These are phyloP conservation scores for Acleris holmiana DNA, from an alignment of 2,888 invertebrate genomes.

Conservation along the genomic window DNA sequence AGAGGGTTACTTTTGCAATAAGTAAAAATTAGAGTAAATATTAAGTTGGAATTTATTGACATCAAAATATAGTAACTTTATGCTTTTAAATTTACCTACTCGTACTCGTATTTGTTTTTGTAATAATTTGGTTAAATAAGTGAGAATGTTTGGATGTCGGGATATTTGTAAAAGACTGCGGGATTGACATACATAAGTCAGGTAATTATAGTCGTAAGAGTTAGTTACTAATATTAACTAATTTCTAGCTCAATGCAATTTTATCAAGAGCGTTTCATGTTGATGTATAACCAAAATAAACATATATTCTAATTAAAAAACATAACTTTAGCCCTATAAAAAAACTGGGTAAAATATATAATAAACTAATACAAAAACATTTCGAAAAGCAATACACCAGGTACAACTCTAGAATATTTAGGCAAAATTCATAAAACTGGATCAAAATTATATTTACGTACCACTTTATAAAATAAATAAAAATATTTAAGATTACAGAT, in stretches of 20 bases:
- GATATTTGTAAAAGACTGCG: slow-evolving; percentile 31
- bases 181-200: neutral
- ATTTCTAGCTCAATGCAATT: neutral
- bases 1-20: neutral
- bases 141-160: slow-evolving; percentile 14
- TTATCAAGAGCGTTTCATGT: neutral
- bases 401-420: slow-evolving; percentile 35
- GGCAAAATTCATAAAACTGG: slow-evolving; percentile 20
- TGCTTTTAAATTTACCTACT: no score
- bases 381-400: slow-evolving; percentile 37
- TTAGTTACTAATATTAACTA: neutral
- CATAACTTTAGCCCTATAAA: slow-evolving; percentile 7
- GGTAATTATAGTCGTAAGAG: neutral
- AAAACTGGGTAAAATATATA: slow-evolving; percentile 3
- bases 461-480: slow-evolving; percentile 10
- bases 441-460: slow-evolving; percentile 37
- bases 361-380: slow-evolving; percentile 18
- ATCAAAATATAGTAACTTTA: no score
- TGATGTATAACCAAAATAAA: neutral
- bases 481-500: slow-evolving; percentile 13
- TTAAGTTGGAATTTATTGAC: no score
- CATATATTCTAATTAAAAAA: neutral
- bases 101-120: neutral
- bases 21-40: no score
- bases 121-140: neutral